Conservation (phyloP, 1,140 invertebrate genomes). For the Riptortus pedestris region DNA sequence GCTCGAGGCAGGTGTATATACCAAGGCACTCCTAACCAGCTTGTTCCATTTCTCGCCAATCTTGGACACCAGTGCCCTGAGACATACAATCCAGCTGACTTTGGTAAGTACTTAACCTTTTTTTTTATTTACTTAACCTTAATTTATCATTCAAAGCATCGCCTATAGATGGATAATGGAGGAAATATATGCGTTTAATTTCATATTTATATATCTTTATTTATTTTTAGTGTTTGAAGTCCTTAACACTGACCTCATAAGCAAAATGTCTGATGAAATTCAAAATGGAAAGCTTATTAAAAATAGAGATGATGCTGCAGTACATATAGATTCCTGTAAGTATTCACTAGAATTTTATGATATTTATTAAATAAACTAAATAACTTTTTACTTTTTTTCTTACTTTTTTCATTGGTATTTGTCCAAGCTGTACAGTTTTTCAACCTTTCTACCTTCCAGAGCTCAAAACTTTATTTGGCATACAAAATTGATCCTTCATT, state of each 20-base stretch:
- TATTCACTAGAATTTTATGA: no score
- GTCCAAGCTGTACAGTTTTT: no score
- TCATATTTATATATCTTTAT: not conserved
- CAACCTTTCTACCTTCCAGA: no score
- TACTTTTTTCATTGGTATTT: no score
- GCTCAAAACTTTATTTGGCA: no score
- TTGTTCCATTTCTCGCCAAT: constrained; percentile 42
- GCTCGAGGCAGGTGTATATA: constrained; percentile 49
- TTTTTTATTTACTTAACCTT: no score
- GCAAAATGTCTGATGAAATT: constrained; percentile 31
- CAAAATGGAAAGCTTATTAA: constrained; percentile 32
- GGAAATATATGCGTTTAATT: not conserved
- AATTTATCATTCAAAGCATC: not conserved
- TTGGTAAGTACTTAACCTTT: constrained; percentile 33
- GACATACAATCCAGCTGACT: constrained; percentile 41
- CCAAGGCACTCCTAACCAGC: constrained; percentile 40
- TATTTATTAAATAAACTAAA: no score
- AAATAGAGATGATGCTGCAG: not conserved
- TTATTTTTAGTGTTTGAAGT: constrained; percentile 34
- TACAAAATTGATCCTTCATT: no score
- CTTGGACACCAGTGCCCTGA: constrained; percentile 31
- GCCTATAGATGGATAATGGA: not conserved
- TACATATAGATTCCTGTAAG: not conserved
- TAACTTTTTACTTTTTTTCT: no score
- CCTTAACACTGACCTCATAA: constrained; percentile 31